A percentile compares a stretch with the other conserved stretches of the same genome.
phyloP scores from a whole-genome alignment of 1,140 invertebrate genomes.

The Lepidurus couesii region DNA sequence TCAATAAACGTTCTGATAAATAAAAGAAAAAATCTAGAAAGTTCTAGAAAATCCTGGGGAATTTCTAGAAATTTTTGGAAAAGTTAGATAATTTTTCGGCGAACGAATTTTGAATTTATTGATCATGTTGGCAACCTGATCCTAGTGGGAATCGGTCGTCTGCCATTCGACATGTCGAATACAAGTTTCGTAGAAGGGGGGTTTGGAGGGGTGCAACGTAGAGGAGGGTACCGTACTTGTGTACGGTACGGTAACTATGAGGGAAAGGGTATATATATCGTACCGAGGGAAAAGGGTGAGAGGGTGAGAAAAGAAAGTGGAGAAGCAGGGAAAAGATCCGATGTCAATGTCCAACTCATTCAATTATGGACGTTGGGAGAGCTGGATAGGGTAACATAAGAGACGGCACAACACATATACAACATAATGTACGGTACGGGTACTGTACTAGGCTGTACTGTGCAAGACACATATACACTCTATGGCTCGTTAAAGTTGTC shows the following conservation, averaged over 20 bases:
- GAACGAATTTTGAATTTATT: too few relatives aligned
- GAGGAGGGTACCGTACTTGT: too few relatives aligned
- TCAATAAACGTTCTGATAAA: background rate
- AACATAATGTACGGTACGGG: too few relatives aligned
- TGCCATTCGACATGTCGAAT: too few relatives aligned
- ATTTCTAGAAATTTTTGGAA: too few relatives aligned
- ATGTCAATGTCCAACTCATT: background rate
- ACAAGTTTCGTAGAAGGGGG: too few relatives aligned
- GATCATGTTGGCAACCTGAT: too few relatives aligned
- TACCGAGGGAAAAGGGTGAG: background rate
- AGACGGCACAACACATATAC: too few relatives aligned
- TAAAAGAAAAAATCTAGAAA: background rate
- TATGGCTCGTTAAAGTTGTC: background rate
- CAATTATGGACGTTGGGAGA: background rate
- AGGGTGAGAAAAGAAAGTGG: background rate
- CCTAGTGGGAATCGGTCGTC: too few relatives aligned
- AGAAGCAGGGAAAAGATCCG: conserved; percentile 10
- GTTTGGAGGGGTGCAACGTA: too few relatives aligned
- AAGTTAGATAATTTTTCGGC: too few relatives aligned
- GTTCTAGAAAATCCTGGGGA: background rate
- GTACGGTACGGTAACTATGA: background rate
- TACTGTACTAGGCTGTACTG: too few relatives aligned
- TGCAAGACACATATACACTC: background rate
- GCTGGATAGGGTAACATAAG: background rate
- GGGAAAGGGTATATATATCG: background rate